Evolutionary conservation across 2,797 vertebrate genomes (phyloP), one percentile per base, ranked within the genome.

Genomic region (Siniperca undulata): DNA sequence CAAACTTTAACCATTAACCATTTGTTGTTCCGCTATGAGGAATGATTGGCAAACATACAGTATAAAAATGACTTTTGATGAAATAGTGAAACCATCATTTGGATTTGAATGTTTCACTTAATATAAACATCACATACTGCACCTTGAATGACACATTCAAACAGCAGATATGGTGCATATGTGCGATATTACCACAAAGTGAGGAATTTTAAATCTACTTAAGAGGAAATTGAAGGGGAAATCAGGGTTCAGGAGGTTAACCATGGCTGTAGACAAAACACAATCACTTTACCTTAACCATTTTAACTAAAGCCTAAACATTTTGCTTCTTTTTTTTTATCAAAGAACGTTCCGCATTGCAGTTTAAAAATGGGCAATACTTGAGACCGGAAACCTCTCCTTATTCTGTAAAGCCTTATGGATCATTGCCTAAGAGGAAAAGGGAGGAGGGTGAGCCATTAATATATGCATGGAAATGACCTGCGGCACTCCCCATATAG

Each of bases 401-500:
- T 84, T 94, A 95, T 94, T 94, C 93, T 94, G 85, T 56, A 92
- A 93, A 94, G 93, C 90, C 88, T 86, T 17, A 65, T 72, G 84
- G 94, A 94, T 94, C 91, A 90, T 83, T 90, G 75, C 85, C 67
- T 76, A 66, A 81, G 82, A 91, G 84, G 80, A 85, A 69, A 83
- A 61, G 70, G 73, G 81, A 86, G 69, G 81, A 42, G 69, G 82
- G 75, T 58, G 75, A 87, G 77, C 86, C 83, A 86, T 88, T 96
- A 95, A 95, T 95, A 93, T 95, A 96, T 95, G 94, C 95, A 96
- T 94, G 90, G 93, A 94, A 95, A 95, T 94, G 94, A 95, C 94
- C 95, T 88, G 82, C 82, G 55, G 93, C 90, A 85, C 89, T 91
- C 76, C 86, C 89, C 87, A 91, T 93, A 94, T 95, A 95, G 93